Evolutionary conservation across 2,797 vertebrate species (phyloP).

Genomic region (Fratercula arctica): DNA sequence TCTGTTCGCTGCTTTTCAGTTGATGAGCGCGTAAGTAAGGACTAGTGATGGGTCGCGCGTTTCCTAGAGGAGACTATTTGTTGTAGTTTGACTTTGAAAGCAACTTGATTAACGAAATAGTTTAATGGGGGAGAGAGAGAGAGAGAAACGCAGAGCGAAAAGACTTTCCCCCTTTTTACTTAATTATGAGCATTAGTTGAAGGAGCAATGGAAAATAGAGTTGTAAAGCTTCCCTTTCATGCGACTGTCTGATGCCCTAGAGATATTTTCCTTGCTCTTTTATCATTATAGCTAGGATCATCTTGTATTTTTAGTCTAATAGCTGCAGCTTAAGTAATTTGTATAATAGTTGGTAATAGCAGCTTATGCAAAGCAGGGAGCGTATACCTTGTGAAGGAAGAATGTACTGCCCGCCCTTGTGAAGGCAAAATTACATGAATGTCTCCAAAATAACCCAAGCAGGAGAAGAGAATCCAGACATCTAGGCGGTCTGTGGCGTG

Average conservation of each 20-base stretch:
- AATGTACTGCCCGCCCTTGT: background rate
- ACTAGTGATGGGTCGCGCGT: background rate
- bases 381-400: background rate
- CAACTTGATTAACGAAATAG: background rate
- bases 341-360: background rate
- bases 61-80: background rate
- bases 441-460: background rate
- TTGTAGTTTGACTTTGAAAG: background rate
- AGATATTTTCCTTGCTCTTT: background rate
- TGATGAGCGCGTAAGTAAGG: background rate
- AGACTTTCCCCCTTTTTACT: background rate
- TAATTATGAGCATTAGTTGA: background rate
- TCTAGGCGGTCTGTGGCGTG: accelerated
- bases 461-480: background rate
- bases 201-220: background rate
- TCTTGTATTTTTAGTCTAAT: background rate
- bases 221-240: background rate
- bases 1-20: accelerated
- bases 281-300: background rate
- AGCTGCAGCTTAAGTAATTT: slow-evolving; percentile 14
- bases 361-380: background rate
- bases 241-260: background rate
- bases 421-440: background rate
- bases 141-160: background rate
- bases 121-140: background rate